phyloP scores from a whole-genome alignment of 2,888 invertebrate species.

The Melieria crassipennis region DNA sequence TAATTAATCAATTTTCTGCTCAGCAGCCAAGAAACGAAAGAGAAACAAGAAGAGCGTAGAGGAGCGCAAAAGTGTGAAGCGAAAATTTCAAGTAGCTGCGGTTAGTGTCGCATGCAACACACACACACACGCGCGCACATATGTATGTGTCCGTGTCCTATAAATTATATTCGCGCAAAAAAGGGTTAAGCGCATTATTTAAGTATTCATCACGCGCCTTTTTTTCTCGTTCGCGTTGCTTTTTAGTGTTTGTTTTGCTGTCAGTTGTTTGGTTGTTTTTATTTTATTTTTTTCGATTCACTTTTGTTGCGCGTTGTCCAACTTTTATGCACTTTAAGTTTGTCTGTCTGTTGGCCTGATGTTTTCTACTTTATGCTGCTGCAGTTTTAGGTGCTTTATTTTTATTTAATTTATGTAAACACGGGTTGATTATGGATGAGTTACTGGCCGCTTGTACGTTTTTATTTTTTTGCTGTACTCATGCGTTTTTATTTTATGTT shows the following conservation, averaged over 20 bases:
- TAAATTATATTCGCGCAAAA: conserved; percentile 56
- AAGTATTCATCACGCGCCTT: conserved; percentile 55
- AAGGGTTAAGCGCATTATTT: conserved; percentile 57
- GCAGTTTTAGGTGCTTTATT: neutral
- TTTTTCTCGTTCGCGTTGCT: conserved; percentile 36
- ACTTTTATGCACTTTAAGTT: neutral
- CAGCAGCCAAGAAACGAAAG: conserved; percentile 42
- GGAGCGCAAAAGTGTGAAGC: neutral
- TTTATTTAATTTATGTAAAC: neutral
- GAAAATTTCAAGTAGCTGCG: conserved; percentile 4
- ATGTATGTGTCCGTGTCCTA: conserved; percentile 27
- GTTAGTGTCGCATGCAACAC: neutral
- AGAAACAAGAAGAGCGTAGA: neutral
- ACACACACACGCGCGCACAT: conserved; percentile 40
- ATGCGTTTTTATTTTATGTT: no score
- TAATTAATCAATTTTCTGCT: conserved; percentile 58
- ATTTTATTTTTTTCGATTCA: conserved; percentile 35
- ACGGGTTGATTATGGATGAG: neutral
- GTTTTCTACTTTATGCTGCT: neutral
- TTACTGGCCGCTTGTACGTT: no score
- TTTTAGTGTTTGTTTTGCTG: conserved; percentile 42
- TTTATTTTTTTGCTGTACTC: no score
- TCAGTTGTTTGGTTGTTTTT: conserved; percentile 20
- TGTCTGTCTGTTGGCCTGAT: neutral
- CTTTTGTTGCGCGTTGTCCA: conserved; percentile 23